Conservation (phyloP, 2,888 invertebrate genomes). For the Brachyptera putata region DNA sequence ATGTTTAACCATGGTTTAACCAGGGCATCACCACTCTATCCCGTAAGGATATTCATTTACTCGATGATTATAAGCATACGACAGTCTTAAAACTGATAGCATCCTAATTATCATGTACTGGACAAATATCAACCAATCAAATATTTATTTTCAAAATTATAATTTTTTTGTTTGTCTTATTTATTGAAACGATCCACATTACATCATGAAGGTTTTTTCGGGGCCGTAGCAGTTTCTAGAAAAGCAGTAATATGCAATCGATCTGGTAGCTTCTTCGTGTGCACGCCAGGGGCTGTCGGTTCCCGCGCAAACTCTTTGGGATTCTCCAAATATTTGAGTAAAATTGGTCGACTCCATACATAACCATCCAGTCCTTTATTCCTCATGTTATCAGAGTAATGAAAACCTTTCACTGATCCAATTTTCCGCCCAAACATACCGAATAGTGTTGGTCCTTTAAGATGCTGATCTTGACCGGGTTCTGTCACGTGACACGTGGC, state of each 20-base stretch:
- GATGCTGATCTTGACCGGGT: neutral
- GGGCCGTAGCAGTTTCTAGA: no score
- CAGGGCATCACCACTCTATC: no score
- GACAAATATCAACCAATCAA: no score
- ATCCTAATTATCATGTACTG: no score
- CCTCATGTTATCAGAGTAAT: conserved; percentile 1
- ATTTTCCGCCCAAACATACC: neutral
- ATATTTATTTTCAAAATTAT: no score
- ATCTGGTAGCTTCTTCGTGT: conserved; percentile 9
- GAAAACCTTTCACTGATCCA: neutral
- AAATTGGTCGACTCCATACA: neutral
- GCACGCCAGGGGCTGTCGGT: neutral
- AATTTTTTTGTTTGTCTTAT: no score
- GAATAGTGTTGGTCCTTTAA: neutral
- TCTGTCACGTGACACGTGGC: neutral
- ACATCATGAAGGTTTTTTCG: no score
- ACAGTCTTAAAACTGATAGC: no score
- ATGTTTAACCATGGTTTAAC: no score
- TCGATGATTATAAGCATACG: no score
- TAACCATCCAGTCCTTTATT: neutral
- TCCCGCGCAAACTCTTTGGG: neutral
- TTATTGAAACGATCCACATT: no score
- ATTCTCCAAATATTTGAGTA: neutral
- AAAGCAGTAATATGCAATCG: neutral
- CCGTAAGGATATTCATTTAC: no score